Conservation (phyloP, 2,113 vertebrate species). For the Patagioenas fasciata region DNA sequence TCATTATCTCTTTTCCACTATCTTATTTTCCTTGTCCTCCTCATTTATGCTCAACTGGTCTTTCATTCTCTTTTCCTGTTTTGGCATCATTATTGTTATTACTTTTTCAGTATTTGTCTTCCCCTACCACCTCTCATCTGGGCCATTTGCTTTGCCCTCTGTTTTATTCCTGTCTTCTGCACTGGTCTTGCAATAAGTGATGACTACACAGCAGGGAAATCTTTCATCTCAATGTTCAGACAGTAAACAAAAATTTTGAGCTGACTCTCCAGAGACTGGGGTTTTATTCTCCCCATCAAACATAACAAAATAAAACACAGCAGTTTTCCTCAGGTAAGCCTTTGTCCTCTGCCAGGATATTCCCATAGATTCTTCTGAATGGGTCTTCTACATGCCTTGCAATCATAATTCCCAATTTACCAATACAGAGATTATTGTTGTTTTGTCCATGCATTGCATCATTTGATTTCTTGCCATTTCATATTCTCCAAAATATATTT, state of each 20-base stretch:
- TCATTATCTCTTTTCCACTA: neutral
- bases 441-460: fast-evolving
- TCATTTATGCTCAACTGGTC: slow-evolving; percentile 24
- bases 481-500: neutral
- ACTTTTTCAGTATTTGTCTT: neutral
- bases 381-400: neutral
- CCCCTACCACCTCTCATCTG: neutral
- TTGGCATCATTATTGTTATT: neutral
- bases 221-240: slow-evolving; percentile 19
- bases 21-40: neutral
- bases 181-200: neutral
- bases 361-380: neutral
- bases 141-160: slow-evolving; percentile 28
- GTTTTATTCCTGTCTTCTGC: slow-evolving; percentile 21
- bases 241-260: slow-evolving; percentile 11
- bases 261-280: neutral
- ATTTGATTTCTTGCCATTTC: neutral
- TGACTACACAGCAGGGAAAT: neutral
- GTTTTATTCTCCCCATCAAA: neutral
- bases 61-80: neutral
- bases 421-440: neutral
- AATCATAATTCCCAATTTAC: neutral
- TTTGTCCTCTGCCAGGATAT: neutral
- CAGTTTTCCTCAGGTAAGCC: neutral
- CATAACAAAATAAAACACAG: slow-evolving; percentile 22